A percentile compares a stretch with the other conserved stretches of the same genome.
Conservation (phyloP, 2,113 vertebrate genomes). For the Panthera leo region DNA sequence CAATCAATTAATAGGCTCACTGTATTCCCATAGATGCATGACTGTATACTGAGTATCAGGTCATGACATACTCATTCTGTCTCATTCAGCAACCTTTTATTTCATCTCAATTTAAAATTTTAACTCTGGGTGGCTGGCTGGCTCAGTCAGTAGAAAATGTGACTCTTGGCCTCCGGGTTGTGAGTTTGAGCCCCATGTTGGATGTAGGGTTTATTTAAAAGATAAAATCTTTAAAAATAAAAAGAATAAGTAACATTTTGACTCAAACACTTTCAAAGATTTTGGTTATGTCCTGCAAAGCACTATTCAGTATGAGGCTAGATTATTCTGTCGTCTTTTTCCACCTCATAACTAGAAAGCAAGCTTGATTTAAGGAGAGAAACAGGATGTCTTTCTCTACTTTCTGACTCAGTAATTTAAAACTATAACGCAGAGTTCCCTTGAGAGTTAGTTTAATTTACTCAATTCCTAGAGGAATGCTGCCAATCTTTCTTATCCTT, state of each 20-base stretch:
- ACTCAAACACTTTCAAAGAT: neutral
- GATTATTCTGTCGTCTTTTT: neutral
- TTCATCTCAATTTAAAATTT: neutral
- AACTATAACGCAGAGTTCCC: neutral
- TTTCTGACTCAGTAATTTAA: constrained; percentile 45
- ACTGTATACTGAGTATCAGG: neutral
- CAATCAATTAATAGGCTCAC: neutral
- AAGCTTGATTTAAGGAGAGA: neutral
- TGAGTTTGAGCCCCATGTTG: neutral
- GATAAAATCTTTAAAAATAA: neutral
- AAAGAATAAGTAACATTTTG: neutral
- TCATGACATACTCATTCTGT: neutral
- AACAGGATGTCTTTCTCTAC: neutral
- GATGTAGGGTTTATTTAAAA: neutral
- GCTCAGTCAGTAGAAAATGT: neutral
- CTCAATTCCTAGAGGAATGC: neutral
- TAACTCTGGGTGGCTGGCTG: neutral
- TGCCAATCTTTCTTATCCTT: neutral
- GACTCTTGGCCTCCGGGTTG: neutral
- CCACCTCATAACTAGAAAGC: neutral
- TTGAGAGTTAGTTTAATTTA: constrained; percentile 16
- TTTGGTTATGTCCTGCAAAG: neutral
- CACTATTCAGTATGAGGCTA: neutral
- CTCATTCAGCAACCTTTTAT: constrained; percentile 27
- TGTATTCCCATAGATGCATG: neutral